Percentiles rank a stretch among this genome's conserved stretches.
These are phyloP conservation scores for Pycnomerus fuliginosus DNA, from an alignment of 2,888 invertebrate species.

Conservation along the genomic window DNA sequence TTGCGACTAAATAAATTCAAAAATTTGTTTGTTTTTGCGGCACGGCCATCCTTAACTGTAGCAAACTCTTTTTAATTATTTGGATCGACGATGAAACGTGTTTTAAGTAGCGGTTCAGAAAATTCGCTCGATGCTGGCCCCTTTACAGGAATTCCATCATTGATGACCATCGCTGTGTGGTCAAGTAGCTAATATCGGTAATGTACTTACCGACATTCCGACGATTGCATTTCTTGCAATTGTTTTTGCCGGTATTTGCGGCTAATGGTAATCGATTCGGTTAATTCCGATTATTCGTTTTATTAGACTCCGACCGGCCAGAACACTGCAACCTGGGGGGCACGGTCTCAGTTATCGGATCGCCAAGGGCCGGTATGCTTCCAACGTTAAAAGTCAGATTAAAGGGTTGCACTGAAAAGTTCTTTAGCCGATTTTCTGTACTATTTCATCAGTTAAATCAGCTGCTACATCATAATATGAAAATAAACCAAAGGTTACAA, in stretches of 20 bases:
- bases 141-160: no score
- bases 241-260: slow-evolving; percentile 40
- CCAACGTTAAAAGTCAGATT: no score
- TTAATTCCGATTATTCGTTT: slow-evolving; percentile 45
- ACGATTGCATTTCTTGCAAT: slow-evolving; percentile 41
- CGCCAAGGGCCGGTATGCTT: no score
- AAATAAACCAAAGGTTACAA: no score
- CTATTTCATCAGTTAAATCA: no score
- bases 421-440: no score
- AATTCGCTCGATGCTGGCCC: no score
- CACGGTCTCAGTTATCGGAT: no score
- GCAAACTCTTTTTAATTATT: slow-evolving; percentile 12
- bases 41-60: slow-evolving; percentile 5
- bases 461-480: no score
- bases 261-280: slow-evolving; percentile 49
- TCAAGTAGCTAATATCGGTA: slow-evolving; percentile 36
- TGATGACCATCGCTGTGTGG: no score
- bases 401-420: no score
- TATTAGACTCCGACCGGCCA: slow-evolving; percentile 17
- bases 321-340: no score
- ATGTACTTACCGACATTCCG: slow-evolving; percentile 42
- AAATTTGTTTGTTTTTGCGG: slow-evolving; percentile 8
- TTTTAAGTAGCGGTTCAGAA: slow-evolving; percentile 5
- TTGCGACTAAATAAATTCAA: slow-evolving; percentile 22
- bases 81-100: slow-evolving; percentile 14